A percentile compares a stretch with the other conserved stretches of the same genome.
Conservation (phyloP, 2,888 invertebrate species). For the Apoda limacodes region DNA sequence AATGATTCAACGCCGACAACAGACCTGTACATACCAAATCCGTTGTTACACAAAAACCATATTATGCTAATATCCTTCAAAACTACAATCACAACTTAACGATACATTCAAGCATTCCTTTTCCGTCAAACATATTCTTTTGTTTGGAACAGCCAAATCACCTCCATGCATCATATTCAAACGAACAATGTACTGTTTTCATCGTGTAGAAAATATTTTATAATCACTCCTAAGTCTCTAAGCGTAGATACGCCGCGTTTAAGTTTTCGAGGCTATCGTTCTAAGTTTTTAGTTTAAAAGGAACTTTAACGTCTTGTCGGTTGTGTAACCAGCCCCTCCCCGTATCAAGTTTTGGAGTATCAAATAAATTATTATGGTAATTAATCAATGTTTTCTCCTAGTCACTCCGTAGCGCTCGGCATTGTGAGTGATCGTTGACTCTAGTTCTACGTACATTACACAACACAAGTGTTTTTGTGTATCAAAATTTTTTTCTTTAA, state of each 20-base stretch:
- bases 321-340: slow-evolving; percentile 56
- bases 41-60: slow-evolving; percentile 27
- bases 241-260: slow-evolving; percentile 30
- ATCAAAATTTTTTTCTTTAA: slow-evolving; percentile 37
- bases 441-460: slow-evolving; percentile 43
- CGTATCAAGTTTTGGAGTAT: slow-evolving; percentile 65
- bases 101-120: slow-evolving; percentile 51
- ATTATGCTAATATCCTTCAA: slow-evolving; percentile 51
- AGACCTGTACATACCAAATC: slow-evolving; percentile 46
- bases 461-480: slow-evolving; percentile 52
- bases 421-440: slow-evolving; percentile 66
- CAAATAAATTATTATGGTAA: slow-evolving; percentile 71
- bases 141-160: slow-evolving; percentile 64
- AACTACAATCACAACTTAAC: slow-evolving; percentile 55
- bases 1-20: slow-evolving; percentile 59
- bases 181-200: slow-evolving; percentile 60
- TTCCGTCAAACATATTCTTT: slow-evolving; percentile 62
- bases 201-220: slow-evolving; percentile 47
- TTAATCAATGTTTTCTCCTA: slow-evolving; percentile 70
- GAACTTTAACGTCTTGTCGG: slow-evolving; percentile 42
- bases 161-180: slow-evolving; percentile 59
- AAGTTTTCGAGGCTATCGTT: slow-evolving; percentile 33
- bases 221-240: slow-evolving; percentile 35
- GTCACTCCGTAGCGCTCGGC: slow-evolving; percentile 53
- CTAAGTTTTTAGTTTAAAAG: slow-evolving; percentile 45